Base-by-base conservation (phyloP, 2,113 vertebrate genomes). In the Neofelis nebulosa region DNA sequence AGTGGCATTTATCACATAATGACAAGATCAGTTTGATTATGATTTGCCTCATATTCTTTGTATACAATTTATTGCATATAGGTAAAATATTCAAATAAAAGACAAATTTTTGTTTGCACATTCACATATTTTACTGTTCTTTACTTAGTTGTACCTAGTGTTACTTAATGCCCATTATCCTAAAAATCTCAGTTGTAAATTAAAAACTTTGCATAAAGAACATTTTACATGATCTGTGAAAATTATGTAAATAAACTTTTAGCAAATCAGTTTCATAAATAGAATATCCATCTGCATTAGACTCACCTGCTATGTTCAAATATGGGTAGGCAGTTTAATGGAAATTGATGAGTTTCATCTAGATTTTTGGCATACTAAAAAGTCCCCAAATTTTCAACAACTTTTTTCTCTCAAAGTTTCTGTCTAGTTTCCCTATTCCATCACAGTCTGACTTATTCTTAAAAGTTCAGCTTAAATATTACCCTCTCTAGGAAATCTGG, bases 31-130 rank as follows among this genome's bases (percentile, higher is more conserved):
- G n/a, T 74, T 14, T 45, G 14, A 66, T 84, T 78, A 38, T 87
- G 33, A 50, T 96, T 97, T 97, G 69, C 41, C 81, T 65, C 45
- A 94, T 68, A 45, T 79, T 82, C 2, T 91, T 96, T 81, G 5
- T 45, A 19, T 63, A 55, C 3, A 38, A 41, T 38, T 38, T 86
- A 89, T 63, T 63, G 66, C 7, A 36, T 69, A 45, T 31, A 83
- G 52, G 2, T 86, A 71, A 61, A 36, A 3, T 78, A 80, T 41
- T 90, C 15, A 83, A 83, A 79, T 80, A 66, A 87, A 38, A 13
- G 2, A 61, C 31, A 38, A 38, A 57, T 41, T 91, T 19, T 29
- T 91, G 2, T 11, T 9, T 86, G 63, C 71, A 16, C 23, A 55
- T 95, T 92, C 45, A 33, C 36, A n/a, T 79, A 38, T 63, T 93